Conservation (phyloP, 2,888 invertebrate species). For the Rugalucina vietnamica region DNA sequence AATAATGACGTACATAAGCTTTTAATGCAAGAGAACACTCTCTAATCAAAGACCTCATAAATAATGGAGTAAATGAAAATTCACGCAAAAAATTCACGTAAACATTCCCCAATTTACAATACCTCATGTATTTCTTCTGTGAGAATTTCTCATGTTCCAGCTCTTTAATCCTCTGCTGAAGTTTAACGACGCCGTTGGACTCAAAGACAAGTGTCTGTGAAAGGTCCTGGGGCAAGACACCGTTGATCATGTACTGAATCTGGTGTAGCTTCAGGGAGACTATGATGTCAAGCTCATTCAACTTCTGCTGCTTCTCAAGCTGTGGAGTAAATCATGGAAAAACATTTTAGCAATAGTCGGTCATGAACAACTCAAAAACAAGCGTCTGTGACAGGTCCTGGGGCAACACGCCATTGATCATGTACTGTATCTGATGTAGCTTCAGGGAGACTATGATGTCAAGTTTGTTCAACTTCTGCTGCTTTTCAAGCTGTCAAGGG, state of each 20-base stretch:
- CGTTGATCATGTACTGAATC: slow-evolving; percentile 82
- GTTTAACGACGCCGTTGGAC: slow-evolving; percentile 75
- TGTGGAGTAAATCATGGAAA: too few species aligned
- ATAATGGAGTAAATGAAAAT: too few species aligned
- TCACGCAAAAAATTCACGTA: too few species aligned
- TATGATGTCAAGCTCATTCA: slow-evolving; percentile 90
- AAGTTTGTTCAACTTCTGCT: slow-evolving; percentile 90
- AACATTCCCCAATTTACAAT: too few species aligned
- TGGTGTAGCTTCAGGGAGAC: slow-evolving; percentile 82
- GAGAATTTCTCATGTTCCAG: slow-evolving; percentile 82
- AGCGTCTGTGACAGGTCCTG: slow-evolving; percentile 80
- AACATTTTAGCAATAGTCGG: too few species aligned
- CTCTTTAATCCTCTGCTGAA: slow-evolving; percentile 83
- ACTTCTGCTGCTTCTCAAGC: slow-evolving; percentile 86
- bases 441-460: slow-evolving; percentile 84
- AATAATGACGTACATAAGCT: too few species aligned
- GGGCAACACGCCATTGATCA: slow-evolving; percentile 79
- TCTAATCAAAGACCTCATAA: too few species aligned
- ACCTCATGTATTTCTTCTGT: slow-evolving; percentile 83
- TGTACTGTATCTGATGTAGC: slow-evolving; percentile 83
- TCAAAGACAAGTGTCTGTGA: slow-evolving; percentile 82
- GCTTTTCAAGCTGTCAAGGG: slow-evolving; percentile 85
- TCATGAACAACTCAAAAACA: slow-evolving; percentile 83
- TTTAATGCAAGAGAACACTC: too few species aligned
- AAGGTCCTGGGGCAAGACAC: slow-evolving; percentile 81